phyloP scores from a whole-genome alignment of 2,888 invertebrate genomes.

The Luffia ferchaultella region DNA sequence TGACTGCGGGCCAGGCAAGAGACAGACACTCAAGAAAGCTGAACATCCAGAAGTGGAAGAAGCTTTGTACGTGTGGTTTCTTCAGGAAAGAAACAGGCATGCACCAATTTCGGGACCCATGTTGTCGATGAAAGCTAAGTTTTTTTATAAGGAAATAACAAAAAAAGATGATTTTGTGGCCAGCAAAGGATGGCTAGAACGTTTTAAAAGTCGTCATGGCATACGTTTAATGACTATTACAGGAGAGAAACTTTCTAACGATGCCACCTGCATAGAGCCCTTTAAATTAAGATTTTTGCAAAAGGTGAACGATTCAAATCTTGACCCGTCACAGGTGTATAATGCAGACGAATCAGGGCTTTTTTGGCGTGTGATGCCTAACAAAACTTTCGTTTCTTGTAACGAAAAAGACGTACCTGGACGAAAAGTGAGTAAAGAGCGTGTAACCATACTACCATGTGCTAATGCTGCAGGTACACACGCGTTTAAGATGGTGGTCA shows the following conservation, averaged over 20 bases:
- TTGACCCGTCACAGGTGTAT: too few relatives aligned
- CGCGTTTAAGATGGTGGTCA: conserved; percentile 21
- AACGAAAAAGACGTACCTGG: conserved; percentile 19
- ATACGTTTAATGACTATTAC: conserved; percentile 19
- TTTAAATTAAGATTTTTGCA: too few relatives aligned
- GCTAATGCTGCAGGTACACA: conserved; percentile 23
- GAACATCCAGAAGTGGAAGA: conserved; percentile 19
- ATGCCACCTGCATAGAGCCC: too few relatives aligned
- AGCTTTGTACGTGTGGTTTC: too few relatives aligned
- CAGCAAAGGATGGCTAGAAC: conserved; percentile 25
- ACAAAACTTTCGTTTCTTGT: conserved; percentile 21
- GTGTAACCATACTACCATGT: conserved; percentile 22
- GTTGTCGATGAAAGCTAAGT: conserved; percentile 21
- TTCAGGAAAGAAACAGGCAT: conserved; percentile 19
- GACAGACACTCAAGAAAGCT: too few relatives aligned
- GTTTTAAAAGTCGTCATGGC: conserved; percentile 25
- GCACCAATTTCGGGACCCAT: conserved; percentile 22
- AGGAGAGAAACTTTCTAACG: conserved; percentile 22
- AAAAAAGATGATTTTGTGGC: conserved; percentile 24
- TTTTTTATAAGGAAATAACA: conserved; percentile 22
- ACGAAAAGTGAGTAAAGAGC: conserved; percentile 20
- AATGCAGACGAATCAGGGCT: conserved; percentile 23
- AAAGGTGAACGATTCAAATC: too few relatives aligned
- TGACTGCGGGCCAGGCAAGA: conserved; percentile 18
- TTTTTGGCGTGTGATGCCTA: conserved; percentile 20